These are phyloP conservation scores for Takifugu rubripes DNA, from an alignment of 2,797 vertebrate species.

Conservation along the genomic window DNA sequence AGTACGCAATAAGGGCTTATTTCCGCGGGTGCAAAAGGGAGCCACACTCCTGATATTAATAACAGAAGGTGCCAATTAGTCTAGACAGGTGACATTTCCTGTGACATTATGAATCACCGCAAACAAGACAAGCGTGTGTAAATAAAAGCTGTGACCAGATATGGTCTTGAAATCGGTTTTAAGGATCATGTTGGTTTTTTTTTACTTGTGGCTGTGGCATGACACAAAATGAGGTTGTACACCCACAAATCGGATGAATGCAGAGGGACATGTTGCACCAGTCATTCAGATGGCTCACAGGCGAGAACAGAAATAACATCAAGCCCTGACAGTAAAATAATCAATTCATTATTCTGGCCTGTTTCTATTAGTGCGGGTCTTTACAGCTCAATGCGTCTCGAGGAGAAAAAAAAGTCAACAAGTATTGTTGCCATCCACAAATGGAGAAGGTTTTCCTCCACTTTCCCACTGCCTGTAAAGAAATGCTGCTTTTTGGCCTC, in stretches of 20 bases:
- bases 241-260: slow-evolving; percentile 52
- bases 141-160: slow-evolving; percentile 33
- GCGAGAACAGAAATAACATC: slow-evolving; percentile 58
- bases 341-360: slow-evolving; percentile 64
- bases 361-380: slow-evolving; percentile 53
- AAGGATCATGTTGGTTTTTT: slow-evolving; percentile 36
- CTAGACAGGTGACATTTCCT: slow-evolving; percentile 84
- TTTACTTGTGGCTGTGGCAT: slow-evolving; percentile 40
- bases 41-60: slow-evolving; percentile 84
- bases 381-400: slow-evolving; percentile 63
- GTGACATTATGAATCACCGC: slow-evolving; percentile 71
- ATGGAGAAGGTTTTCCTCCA: slow-evolving; percentile 83
- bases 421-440: slow-evolving; percentile 83
- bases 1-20: slow-evolving; percentile 83
- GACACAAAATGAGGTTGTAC: slow-evolving; percentile 47
- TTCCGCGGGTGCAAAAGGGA: slow-evolving; percentile 74
- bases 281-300: slow-evolving; percentile 42
- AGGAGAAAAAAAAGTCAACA: slow-evolving; percentile 61
- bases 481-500: slow-evolving; percentile 87
- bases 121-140: slow-evolving; percentile 65
- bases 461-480: slow-evolving; percentile 94
- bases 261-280: slow-evolving; percentile 38
- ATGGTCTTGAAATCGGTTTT: slow-evolving; percentile 36
- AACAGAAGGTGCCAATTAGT: slow-evolving; percentile 81
- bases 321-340: slow-evolving; percentile 67